Percentiles rank a stretch among this genome's conserved stretches.
phyloP scores from a whole-genome alignment of 2,113 vertebrate species.

The Anguilla japonica region DNA sequence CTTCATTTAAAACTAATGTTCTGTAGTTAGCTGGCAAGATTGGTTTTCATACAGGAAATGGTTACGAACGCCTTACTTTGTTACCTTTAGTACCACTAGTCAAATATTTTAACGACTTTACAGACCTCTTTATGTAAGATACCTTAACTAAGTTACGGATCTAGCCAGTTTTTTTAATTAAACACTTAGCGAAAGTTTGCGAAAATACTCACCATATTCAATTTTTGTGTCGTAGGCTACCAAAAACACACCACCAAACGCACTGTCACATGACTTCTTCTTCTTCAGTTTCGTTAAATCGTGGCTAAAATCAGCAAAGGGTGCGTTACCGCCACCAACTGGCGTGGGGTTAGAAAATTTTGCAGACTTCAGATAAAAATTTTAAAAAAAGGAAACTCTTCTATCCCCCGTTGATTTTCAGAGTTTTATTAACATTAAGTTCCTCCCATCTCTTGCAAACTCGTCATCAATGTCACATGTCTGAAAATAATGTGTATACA shows the following conservation, averaged over 20 bases:
- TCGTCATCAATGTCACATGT: too few species aligned
- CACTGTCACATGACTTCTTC: background rate
- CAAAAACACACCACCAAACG: background rate
- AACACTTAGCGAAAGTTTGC: background rate
- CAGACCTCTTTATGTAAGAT: background rate
- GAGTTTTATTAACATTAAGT: too few species aligned
- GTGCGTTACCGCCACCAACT: too few species aligned
- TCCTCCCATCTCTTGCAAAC: too few species aligned
- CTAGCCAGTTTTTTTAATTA: background rate
- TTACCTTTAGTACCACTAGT: background rate
- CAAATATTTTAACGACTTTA: background rate
- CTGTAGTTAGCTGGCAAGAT: background rate
- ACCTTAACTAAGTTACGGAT: background rate
- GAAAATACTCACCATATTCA: constrained; percentile 10
- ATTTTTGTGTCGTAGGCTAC: background rate
- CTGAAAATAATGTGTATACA: background rate
- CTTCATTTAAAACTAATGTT: background rate
- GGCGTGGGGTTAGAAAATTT: too few species aligned
- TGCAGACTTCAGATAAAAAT: too few species aligned
- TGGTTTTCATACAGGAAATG: background rate
- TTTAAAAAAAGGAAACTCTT: too few species aligned
- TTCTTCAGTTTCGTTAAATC: too few species aligned
- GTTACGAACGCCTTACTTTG: background rate
- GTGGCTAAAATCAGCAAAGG: too few species aligned
- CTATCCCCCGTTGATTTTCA: too few species aligned